Conservation (phyloP, 2,888 invertebrate species). For the Morpho helenor region DNA sequence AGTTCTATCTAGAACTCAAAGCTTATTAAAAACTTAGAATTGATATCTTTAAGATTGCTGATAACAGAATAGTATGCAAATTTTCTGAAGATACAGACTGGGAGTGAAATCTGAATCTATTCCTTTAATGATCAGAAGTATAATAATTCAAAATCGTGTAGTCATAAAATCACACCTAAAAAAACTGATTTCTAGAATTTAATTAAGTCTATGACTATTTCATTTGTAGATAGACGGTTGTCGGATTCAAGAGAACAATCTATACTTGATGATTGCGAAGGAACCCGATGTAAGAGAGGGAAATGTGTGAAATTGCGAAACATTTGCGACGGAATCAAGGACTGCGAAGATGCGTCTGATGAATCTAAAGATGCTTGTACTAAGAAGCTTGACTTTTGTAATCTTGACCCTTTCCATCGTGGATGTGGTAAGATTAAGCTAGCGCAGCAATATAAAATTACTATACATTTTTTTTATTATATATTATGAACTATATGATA, state of each 20-base stretch:
- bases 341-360: slow-evolving; percentile 85
- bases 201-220: not conserved
- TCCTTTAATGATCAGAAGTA: no score
- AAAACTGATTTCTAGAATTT: not conserved
- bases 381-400: slow-evolving; percentile 46
- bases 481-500: no score
- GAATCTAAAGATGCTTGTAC: slow-evolving; percentile 76
- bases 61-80: no score
- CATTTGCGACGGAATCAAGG: slow-evolving; percentile 83
- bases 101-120: no score
- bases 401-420: slow-evolving; percentile 44
- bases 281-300: slow-evolving; percentile 84
- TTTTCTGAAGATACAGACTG: no score
- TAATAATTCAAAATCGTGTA: no score
- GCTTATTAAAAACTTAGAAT: no score
- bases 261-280: slow-evolving; percentile 65
- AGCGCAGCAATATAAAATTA: no score
- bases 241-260: slow-evolving; percentile 28
- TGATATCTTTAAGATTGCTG: no score
- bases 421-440: slow-evolving; percentile 52
- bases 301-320: slow-evolving; percentile 79
- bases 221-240: slow-evolving; percentile 22
- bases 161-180: no score
- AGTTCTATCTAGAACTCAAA: no score
- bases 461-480: no score